A percentile compares a stretch with the other conserved stretches of the same genome.
These are phyloP conservation scores for Xyliphius kryptos DNA, from an alignment of 2,113 vertebrate genomes.

Conservation along the genomic window DNA sequence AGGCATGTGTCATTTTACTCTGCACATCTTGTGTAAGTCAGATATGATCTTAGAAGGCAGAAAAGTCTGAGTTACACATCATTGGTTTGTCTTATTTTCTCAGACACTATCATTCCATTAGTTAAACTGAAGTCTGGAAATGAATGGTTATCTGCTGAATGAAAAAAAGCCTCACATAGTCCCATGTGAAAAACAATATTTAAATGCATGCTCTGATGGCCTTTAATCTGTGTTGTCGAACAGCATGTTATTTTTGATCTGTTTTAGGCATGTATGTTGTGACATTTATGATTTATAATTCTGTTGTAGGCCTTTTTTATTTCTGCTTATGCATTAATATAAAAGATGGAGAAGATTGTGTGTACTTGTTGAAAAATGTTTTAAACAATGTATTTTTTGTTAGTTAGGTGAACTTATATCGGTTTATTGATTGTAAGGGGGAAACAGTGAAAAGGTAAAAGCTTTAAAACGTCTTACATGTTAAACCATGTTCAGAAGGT, in stretches of 20 bases:
- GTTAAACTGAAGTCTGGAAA: too few species aligned
- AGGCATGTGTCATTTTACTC: conserved; percentile 19
- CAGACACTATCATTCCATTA: background rate
- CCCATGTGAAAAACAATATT: background rate
- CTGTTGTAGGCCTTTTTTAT: conserved; percentile 14
- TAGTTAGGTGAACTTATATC: conserved; percentile 25
- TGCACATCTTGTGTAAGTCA: too few species aligned
- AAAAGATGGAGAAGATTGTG: conserved; percentile 29
- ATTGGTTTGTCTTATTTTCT: background rate
- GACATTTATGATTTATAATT: conserved; percentile 19
- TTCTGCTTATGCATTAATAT: conserved; percentile 22
- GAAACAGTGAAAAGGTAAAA: background rate
- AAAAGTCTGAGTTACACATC: too few species aligned
- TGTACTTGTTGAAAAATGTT: too few species aligned
- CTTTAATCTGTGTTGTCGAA: conserved; percentile 19
- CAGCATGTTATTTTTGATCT: conserved; percentile 6
- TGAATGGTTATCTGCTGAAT: background rate
- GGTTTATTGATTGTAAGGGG: conserved; percentile 2
- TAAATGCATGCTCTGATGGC: conserved; percentile 27
- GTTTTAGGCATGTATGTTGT: conserved; percentile 32
- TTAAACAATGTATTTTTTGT: background rate
- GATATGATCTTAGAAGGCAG: too few species aligned
- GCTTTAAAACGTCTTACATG: background rate
- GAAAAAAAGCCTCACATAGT: background rate
- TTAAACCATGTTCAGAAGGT: conserved; percentile 4